phyloP scores from a whole-genome alignment of 2,797 vertebrate genomes.

The Micromesistius poutassou region DNA sequence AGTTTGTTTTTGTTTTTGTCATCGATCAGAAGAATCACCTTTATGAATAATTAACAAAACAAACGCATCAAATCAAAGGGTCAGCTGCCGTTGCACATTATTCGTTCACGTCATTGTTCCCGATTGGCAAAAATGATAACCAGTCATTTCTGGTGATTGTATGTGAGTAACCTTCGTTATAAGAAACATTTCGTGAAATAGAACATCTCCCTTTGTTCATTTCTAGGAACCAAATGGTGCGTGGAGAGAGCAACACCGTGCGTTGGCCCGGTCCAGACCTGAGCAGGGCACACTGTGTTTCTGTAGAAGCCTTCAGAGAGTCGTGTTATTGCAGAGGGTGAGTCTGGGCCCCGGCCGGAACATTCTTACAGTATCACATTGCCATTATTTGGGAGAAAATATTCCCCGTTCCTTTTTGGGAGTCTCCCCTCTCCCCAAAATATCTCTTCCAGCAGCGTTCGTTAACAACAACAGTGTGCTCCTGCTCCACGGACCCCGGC shows the following conservation, averaged over 20 bases:
- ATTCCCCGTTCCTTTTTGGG: conserved; percentile 54
- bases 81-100: too few relatives aligned
- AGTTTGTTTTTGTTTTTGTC: too few relatives aligned
- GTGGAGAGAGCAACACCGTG: conserved; percentile 5
- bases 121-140: neutral
- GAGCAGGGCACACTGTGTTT: neutral
- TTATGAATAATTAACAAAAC: neutral
- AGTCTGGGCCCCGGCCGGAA: conserved; percentile 58
- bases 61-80: neutral
- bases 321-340: conserved; percentile 34
- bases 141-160: too few relatives aligned
- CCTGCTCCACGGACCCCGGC: conserved; percentile 50
- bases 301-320: conserved; percentile 10
- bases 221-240: neutral
- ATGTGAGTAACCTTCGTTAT: neutral
- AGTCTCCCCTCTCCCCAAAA: conserved; percentile 46
- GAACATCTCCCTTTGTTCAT: neutral
- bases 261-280: neutral
- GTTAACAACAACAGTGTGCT: conserved; percentile 67
- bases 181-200: neutral
- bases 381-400: conserved; percentile 68
- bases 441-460: conserved; percentile 53
- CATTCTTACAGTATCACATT: conserved; percentile 66
- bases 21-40: neutral
- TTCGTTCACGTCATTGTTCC: neutral